Evolutionary conservation across 2,797 vertebrate species (phyloP).

Genomic region (Coccyzus lansbergi): DNA sequence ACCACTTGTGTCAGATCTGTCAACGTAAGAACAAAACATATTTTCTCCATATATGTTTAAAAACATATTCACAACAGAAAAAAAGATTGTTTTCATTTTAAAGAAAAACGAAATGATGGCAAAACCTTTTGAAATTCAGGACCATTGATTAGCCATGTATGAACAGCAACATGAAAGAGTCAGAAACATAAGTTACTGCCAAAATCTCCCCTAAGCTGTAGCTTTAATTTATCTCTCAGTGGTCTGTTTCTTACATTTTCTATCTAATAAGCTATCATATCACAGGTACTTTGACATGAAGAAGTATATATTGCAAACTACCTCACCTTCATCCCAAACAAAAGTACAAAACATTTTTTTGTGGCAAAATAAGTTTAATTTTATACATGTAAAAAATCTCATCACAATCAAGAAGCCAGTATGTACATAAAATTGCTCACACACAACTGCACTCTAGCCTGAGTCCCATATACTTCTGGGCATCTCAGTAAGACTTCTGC

Average conservation of each 20-base stretch:
- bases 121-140: not conserved
- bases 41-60: not conserved
- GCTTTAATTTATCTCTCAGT: not conserved
- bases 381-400: not conserved
- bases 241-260: not conserved
- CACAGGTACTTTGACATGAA: not conserved
- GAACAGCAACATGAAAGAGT: not conserved
- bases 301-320: not conserved
- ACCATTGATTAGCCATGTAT: not conserved
- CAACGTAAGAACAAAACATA: not conserved
- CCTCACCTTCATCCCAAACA: not conserved
- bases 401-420: not conserved
- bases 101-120: not conserved
- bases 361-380: not conserved
- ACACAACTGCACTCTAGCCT: not conserved
- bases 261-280: not conserved
- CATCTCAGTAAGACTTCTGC: not conserved
- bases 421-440: accelerated
- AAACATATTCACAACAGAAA: not conserved
- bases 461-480: not conserved
- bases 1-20: not conserved
- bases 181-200: not conserved
- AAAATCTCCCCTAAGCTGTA: not conserved
- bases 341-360: not conserved
- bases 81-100: not conserved